phyloP scores from a whole-genome alignment of 2,888 invertebrate species.

The Drosophila buzzatii region DNA sequence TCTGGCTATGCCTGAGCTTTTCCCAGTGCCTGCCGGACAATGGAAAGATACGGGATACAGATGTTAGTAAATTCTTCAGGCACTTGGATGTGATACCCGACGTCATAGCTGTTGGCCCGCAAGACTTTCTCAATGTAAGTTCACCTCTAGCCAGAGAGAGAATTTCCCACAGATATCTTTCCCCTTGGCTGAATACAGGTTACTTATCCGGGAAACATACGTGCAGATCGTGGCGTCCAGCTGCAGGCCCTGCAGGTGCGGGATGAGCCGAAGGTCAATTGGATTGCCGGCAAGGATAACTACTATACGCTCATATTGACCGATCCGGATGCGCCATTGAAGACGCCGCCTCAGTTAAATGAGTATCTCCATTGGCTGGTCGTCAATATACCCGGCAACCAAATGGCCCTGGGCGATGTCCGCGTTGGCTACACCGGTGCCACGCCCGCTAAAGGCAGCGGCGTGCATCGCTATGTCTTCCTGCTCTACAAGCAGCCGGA shows the following conservation, averaged over 20 bases:
- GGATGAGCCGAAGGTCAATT: constrained; percentile 57
- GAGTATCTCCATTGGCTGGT: constrained; percentile 97
- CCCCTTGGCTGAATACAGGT: constrained; percentile 59
- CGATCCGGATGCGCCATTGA: constrained; percentile 95
- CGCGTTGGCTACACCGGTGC: constrained; percentile 92
- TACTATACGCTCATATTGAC: constrained; percentile 78
- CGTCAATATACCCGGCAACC: constrained; percentile 91
- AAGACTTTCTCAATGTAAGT: constrained; percentile 81
- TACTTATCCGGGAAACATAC: constrained; percentile 83
- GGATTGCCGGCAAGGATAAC: constrained; percentile 53
- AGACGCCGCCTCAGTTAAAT: constrained; percentile 90
- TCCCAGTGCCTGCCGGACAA: background rate
- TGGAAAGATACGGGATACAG: constrained; percentile 62
- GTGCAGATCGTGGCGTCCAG: constrained; percentile 88
- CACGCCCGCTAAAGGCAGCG: constrained; percentile 91
- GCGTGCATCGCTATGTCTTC: constrained; percentile 91
- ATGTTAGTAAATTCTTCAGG: constrained; percentile 80
- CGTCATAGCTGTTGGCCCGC: constrained; percentile 80
- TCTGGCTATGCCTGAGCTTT: constrained; percentile 16
- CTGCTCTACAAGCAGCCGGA: constrained; percentile 89
- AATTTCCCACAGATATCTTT: background rate
- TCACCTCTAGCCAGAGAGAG: background rate
- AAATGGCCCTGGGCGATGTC: constrained; percentile 89
- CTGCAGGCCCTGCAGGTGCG: constrained; percentile 88
- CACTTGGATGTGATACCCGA: constrained; percentile 83